Conservation (phyloP, 1,140 invertebrate genomes). For the Sminthurides bifidus region DNA sequence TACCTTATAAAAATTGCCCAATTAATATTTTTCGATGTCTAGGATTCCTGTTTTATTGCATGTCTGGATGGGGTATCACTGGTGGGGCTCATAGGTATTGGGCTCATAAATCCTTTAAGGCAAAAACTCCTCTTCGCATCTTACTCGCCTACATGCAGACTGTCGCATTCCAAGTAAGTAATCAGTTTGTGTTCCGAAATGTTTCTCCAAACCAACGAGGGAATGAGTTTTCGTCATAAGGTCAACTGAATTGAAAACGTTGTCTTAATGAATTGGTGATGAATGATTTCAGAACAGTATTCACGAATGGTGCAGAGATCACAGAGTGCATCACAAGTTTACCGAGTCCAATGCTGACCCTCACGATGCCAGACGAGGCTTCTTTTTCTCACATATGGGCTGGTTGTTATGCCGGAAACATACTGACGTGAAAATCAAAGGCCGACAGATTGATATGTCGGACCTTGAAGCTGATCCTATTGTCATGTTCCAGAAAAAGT, state of each 20-base stretch:
- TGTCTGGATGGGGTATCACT: constrained; percentile 42
- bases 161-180: constrained; percentile 46
- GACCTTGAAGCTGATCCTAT: constrained; percentile 73
- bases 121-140: constrained; percentile 43
- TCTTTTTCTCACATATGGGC: constrained; percentile 92
- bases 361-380: constrained; percentile 65
- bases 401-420: constrained; percentile 89
- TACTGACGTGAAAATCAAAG: constrained; percentile 71
- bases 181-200: too few relatives aligned
- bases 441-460: constrained; percentile 63
- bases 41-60: constrained; percentile 34
- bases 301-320: constrained; percentile 51
- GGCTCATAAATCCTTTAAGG: constrained; percentile 50
- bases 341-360: constrained; percentile 54
- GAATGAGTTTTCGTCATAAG: too few relatives aligned
- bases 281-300: constrained; percentile 43
- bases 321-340: constrained; percentile 53
- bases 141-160: constrained; percentile 43
- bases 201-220: too few relatives aligned
- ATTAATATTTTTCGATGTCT: neutral
- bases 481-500: constrained; percentile 73
- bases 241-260: neutral
- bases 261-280: neutral
- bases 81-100: constrained; percentile 52
- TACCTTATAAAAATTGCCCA: neutral